phyloP scores from a whole-genome alignment of 2,888 invertebrate species.

The Agriopis leucophaearia region DNA sequence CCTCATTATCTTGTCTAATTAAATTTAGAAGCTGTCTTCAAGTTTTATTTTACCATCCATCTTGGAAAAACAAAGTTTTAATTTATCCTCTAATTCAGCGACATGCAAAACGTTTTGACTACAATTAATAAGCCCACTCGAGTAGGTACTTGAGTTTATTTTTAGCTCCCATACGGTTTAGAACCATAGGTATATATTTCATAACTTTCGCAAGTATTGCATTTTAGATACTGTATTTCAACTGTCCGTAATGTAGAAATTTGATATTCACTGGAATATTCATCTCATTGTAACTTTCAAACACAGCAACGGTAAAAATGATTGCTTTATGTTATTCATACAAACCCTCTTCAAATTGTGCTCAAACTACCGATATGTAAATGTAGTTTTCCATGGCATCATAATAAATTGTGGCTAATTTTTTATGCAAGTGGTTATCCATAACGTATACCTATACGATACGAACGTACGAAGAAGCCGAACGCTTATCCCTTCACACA shows the following conservation, averaged over 20 bases:
- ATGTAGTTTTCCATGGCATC: not conserved
- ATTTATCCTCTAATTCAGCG: conserved; percentile 30
- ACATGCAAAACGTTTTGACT: conserved; percentile 38
- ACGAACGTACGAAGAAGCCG: conserved; percentile 58
- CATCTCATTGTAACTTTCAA: no score
- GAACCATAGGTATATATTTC: not conserved
- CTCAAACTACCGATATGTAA: no score
- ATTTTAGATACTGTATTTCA: not conserved
- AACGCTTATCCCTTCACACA: conserved; percentile 83
- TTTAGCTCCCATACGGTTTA: not conserved
- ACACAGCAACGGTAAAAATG: no score
- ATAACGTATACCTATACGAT: conserved; percentile 29
- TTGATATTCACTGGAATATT: not conserved
- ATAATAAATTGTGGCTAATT: conserved; percentile 9
- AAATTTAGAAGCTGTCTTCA: conserved; percentile 24
- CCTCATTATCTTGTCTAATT: conserved; percentile 14
- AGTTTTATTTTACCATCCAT: conserved; percentile 30
- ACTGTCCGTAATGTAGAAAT: not conserved
- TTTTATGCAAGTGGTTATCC: conserved; percentile 31
- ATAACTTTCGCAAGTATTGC: not conserved
- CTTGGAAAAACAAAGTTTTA: conserved; percentile 33
- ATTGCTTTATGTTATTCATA: no score
- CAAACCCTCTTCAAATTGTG: no score
- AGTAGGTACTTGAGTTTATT: conserved; percentile 1
- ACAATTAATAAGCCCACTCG: conserved; percentile 26